Conservation (phyloP, 2,888 invertebrate species). For the Mactromeris polynyma region DNA sequence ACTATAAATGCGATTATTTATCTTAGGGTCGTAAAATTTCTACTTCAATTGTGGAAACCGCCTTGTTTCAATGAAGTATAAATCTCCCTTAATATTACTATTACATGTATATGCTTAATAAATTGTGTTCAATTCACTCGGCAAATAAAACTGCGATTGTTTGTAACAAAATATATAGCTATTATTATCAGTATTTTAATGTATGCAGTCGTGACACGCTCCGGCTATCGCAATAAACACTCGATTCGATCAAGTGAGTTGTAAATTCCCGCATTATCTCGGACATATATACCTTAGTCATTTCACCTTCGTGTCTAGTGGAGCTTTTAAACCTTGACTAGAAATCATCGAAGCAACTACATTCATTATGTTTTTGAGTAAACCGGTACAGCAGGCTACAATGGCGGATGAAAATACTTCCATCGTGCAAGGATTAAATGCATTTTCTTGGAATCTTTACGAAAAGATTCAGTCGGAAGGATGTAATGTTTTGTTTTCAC, state of each 20-base stretch:
- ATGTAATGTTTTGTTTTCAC: conserved; percentile 69
- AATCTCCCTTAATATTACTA: background rate
- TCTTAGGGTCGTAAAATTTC: background rate
- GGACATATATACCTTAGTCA: background rate
- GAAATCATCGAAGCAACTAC: background rate
- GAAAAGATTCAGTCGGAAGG: background rate
- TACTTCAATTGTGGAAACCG: background rate
- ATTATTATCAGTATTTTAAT: background rate
- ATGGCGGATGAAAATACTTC: conserved; percentile 12
- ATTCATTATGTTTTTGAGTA: background rate
- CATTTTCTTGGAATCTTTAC: conserved; percentile 47
- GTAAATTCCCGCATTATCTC: conserved; percentile 23
- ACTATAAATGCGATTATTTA: background rate
- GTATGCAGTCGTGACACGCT: background rate
- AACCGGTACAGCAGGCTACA: background rate
- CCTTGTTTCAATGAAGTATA: background rate
- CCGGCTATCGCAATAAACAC: background rate
- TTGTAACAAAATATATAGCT: background rate
- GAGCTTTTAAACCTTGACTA: background rate
- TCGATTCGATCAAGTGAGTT: conserved; percentile 1
- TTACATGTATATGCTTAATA: background rate
- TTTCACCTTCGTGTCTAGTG: background rate
- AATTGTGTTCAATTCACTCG: background rate
- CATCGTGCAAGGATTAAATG: conserved; percentile 16
- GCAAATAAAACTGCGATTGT: background rate